phyloP scores from a whole-genome alignment of 2,113 vertebrate genomes.

The Bufo gargarizans region DNA sequence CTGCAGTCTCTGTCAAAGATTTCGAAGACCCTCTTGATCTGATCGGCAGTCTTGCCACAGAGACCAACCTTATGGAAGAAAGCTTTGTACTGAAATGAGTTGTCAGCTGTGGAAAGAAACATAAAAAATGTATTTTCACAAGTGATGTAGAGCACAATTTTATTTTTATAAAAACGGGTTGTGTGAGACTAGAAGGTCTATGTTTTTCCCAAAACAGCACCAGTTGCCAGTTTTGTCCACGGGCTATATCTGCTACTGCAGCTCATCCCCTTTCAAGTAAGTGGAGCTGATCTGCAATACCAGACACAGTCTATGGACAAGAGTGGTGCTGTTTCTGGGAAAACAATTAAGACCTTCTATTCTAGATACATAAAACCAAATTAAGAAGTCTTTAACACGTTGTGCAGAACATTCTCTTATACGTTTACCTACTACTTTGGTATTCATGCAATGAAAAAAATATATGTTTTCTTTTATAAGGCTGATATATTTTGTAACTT shows the following conservation, averaged over 20 bases:
- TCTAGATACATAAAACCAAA: not conserved
- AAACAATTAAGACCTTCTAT: not conserved
- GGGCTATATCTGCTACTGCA: not conserved
- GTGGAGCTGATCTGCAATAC: not conserved
- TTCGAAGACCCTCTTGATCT: slow-evolving; percentile 77
- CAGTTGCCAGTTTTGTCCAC: not conserved
- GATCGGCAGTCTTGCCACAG: slow-evolving; percentile 71
- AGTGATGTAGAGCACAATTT: not conserved
- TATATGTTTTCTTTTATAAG: not conserved
- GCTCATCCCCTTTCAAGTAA: not conserved
- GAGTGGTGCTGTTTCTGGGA: not conserved
- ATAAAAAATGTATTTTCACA: not conserved
- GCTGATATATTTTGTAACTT: no score
- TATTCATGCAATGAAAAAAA: not conserved
- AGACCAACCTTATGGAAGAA: slow-evolving; percentile 81
- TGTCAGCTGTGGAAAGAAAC: slow-evolving; percentile 73
- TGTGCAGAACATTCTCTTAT: not conserved
- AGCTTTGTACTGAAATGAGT: slow-evolving; percentile 79
- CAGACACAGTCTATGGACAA: not conserved
- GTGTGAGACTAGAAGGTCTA: no score
- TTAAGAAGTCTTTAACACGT: not conserved
- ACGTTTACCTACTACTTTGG: not conserved
- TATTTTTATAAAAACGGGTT: no score
- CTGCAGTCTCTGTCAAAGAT: slow-evolving; percentile 86
- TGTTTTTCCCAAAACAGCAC: not conserved